Evolutionary conservation across 92 coral and sea anemone species (phyloP).

Genomic region (Muricea muricata): DNA sequence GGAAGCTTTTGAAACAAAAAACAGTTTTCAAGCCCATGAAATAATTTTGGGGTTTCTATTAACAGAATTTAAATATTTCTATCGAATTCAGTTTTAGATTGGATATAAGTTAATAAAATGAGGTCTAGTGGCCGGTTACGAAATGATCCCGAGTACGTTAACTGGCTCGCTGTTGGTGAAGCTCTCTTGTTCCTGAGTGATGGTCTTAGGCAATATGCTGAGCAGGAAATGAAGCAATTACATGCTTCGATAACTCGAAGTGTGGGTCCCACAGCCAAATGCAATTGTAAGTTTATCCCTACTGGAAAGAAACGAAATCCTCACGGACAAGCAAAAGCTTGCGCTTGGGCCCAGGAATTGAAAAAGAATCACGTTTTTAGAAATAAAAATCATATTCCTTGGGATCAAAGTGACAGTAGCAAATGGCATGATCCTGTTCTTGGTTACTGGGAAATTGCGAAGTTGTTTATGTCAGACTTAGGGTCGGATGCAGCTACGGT

Average conservation of each 20-base stretch:
- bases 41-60: too few relatives aligned
- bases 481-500: constrained; percentile 51
- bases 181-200: constrained; percentile 61
- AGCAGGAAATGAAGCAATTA: constrained; percentile 48
- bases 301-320: constrained; percentile 42
- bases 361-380: background rate
- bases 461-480: constrained; percentile 76
- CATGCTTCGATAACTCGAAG: constrained; percentile 47
- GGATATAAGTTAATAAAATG: background rate
- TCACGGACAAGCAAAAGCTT: constrained; percentile 37
- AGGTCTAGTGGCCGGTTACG: background rate
- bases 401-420: constrained; percentile 76
- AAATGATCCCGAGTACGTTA: constrained; percentile 58
- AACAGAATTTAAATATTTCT: background rate
- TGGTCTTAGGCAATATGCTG: constrained; percentile 70
- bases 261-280: constrained; percentile 48
- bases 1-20: too few relatives aligned
- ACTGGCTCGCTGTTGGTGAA: constrained; percentile 84
- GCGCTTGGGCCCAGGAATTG: constrained; percentile 76
- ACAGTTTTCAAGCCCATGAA: too few relatives aligned
- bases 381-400: constrained; percentile 59
- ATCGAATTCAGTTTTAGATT: background rate
- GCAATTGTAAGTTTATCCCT: constrained; percentile 55
- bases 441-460: constrained; percentile 89
- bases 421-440: constrained; percentile 74